Evolutionary conservation across 2,113 vertebrate genomes (phyloP), one percentile per base, ranked within the genome.

Genomic region (Clarias magur): DNA sequence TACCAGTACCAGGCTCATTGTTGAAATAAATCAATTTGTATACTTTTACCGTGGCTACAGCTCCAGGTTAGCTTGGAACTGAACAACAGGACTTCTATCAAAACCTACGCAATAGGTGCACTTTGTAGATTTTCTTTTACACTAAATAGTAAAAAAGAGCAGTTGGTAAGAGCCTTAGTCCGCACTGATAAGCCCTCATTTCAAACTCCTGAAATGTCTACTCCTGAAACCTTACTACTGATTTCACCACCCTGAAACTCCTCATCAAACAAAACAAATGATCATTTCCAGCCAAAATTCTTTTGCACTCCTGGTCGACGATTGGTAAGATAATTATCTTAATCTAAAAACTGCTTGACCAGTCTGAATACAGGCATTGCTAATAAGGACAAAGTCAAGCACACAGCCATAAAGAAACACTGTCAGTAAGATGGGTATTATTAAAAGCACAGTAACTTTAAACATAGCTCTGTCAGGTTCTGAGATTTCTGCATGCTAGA

Each of bases 1-100:
- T 84, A 90, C 86, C 23, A 48, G 72, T 53, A 25, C 38, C 19
- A 76, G 21, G 11, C 42, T 76, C 12, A 78, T 30, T 54, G 48
- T 48, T 75, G 12, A 75, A 75, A 42, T 72, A 17, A 75, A 10
- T 19, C 27, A 17, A 16, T 67, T 48, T 42, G 48, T 53, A 8
- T 3, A 5, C 19, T 9, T 80, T 79, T 34, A 30, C n/a, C 9
- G 3, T 80, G 3, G 56, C 9, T 23, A 38, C 7, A 34, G 76
- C 16, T 17, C 4, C 19, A 80, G 16, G 25, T 30, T 79, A 57
- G 53, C 56, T 60, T 81, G 38, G 57, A 30, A 81, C 30, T 38
- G 27, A 80, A 80, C 78, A 80, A 54, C 25, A 23, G 8, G 21
- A 75, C 48, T 53, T 38, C 25, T 42, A 70, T 73, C 8, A 76